Percentiles rank a stretch among this genome's conserved stretches.
Conservation (phyloP, 2,888 invertebrate genomes). For the Drosophila anomalipes region DNA sequence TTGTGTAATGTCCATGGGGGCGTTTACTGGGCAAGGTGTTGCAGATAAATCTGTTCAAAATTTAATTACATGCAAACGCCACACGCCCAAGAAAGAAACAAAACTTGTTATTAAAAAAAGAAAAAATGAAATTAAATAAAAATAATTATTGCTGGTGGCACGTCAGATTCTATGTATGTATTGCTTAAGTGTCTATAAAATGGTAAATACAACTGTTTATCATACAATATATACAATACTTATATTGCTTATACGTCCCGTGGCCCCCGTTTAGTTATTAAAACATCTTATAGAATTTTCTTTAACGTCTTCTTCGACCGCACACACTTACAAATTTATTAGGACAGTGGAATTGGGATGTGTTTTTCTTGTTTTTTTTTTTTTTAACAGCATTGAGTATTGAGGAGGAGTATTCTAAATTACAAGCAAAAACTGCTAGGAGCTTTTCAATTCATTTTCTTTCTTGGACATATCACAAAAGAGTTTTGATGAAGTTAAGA, state of each 20-base stretch:
- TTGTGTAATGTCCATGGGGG: slow-evolving; percentile 72
- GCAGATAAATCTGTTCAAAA: slow-evolving; percentile 65
- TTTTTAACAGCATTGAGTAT: slow-evolving; percentile 48
- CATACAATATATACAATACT: slow-evolving; percentile 36
- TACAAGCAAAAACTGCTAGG: slow-evolving; percentile 60
- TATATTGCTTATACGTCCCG: slow-evolving; percentile 72
- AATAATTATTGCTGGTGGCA: slow-evolving; percentile 28
- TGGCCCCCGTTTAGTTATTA: slow-evolving; percentile 52
- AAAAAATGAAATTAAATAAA: slow-evolving; percentile 1
- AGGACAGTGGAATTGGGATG: slow-evolving; percentile 43
- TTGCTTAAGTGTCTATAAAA: slow-evolving; percentile 55
- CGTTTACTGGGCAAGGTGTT: slow-evolving; percentile 68
- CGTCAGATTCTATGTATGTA: slow-evolving; percentile 35
- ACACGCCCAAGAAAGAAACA: slow-evolving; percentile 30
- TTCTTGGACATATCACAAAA: slow-evolving; percentile 79
- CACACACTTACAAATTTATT: slow-evolving; percentile 72
- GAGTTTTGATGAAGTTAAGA: slow-evolving; percentile 76
- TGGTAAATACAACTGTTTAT: slow-evolving; percentile 23
- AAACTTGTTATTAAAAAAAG: slow-evolving; percentile 9
- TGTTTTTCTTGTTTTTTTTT: neutral
- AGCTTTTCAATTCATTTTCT: slow-evolving; percentile 50
- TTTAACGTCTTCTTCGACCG: slow-evolving; percentile 66
- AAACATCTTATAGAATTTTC: slow-evolving; percentile 30
- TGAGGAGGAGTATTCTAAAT: slow-evolving; percentile 47
- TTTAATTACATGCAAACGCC: slow-evolving; percentile 53